Evolutionary conservation across 2,113 vertebrate genomes (phyloP), one percentile per base, ranked within the genome.

Genomic region (Neolamprologus sp.): DNA sequence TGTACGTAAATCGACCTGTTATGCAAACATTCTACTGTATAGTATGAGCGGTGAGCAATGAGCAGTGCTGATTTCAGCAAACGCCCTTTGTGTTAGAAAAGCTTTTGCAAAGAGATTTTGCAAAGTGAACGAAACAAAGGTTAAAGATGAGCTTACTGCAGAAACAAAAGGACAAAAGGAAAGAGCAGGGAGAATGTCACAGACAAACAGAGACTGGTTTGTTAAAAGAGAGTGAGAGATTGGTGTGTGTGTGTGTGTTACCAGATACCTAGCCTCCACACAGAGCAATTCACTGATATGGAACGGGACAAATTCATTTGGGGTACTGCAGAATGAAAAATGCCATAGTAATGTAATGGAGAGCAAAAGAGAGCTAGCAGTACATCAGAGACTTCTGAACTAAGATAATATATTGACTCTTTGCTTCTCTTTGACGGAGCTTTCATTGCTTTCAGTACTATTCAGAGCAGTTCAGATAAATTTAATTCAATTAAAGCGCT

Each of bases 61-160:
- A 28, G 37, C n/a, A 35, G 9, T 13, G 55, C 40, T 30, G 17
- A 82, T 68, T 71, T 83, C 6, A 78, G 23, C 10, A 57, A 13
- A 75, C 23, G 8, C 42, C 16, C 23, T 53, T 51, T 71, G 78
- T 37, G 9, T 79, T 16, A 30, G 6, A 83, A 30, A 96, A 75
- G 55, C 28, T 78, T 78, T 63, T 65, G 21, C 17, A 21, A 8
- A 63, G 30, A 97, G 97, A 97, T 97, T 17, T 17, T 85, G 19
- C 60, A 65, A 45, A 83, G 19, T 49, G 33, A 82, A 23, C 35
- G 1, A 81, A 79, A 63, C 16, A 47, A 51, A 78, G 45, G 45
- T 21, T 3, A 82, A 28, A 63, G 21, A 87, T 49, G 92, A 68
- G 96, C 97, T 97, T 42, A 19, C 90, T 4, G 71, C 54, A n/a